Base-by-base conservation (phyloP, 2,113 vertebrate genomes). In the Zosterops hypoxanthus region DNA sequence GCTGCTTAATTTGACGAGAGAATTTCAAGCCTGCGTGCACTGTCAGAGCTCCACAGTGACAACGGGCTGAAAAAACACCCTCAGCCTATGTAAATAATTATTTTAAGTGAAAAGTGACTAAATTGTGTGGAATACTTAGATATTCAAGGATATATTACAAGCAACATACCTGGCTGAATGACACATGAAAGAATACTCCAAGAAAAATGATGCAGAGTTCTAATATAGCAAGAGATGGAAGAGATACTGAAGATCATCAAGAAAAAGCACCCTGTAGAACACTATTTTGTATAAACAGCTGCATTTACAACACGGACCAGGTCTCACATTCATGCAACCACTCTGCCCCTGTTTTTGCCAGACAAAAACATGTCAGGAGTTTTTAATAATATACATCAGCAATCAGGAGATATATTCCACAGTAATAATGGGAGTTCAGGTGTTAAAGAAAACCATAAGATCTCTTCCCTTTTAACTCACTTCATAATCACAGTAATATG, bases 371-470 rank as follows among this genome's bases (percentile, higher is more conserved):
- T 8, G 10, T 19, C 19, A 16, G 19, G 12, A 59, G 59, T 28
- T 72, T 82, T 87, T 66, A 60, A 55, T 61, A 90, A 72, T 31
- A 46, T 18, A 46, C 5, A 17, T 50, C 16, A 92, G 50, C 66
- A 82, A 61, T 72, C 29, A 47, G 53, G 60, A 92, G 7, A 82
- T 50, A 59, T 4, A 46, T 8, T 70, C 59, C 36, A 78, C 70
- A 94, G 50, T 25, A 88, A 72, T 57, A 94, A 90, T 24, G 29
- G 23, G 11, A 86, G 16, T 42, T 42, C 60, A 55, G 4, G 29
- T 65, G 33, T 69, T 91, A 73, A 93, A 89, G 63, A 79, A 82
- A 89, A 82, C n/a, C 65, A 14, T 42, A 78, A 42, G 42, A 87
- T 60, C 28, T 42, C 50, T 22, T 88, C 29, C 33, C 28, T 86